Conservation (phyloP, 2,797 vertebrate genomes). For the Dermochelys coriacea region DNA sequence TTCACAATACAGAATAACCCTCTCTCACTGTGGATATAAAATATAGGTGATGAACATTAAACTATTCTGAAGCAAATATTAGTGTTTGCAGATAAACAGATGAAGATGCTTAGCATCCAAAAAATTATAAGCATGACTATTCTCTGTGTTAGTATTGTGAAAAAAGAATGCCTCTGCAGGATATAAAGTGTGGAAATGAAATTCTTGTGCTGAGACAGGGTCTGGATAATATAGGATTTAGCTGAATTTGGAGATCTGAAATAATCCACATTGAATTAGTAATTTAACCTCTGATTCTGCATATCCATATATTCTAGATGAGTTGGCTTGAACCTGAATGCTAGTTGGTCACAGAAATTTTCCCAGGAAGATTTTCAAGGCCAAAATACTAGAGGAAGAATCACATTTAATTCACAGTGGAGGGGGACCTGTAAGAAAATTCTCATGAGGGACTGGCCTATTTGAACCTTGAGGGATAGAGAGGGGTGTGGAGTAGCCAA, state of each 20-base stretch:
- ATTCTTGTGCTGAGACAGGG: not conserved
- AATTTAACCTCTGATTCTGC: not conserved
- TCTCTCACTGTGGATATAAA: conserved; percentile 20
- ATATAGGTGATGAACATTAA: conserved; percentile 35
- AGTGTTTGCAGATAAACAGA: conserved; percentile 35
- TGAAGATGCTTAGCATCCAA: conserved; percentile 6
- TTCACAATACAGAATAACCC: not conserved
- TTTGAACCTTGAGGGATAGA: not conserved
- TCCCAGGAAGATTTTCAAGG: not conserved
- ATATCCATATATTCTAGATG: conserved; percentile 23
- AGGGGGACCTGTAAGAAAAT: not conserved
- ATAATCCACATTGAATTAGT: conserved; percentile 10
- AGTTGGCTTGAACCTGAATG: not conserved
- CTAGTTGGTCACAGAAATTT: not conserved
- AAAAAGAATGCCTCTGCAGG: not conserved
- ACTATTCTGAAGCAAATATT: not conserved
- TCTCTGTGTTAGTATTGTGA: not conserved
- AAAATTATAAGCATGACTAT: not conserved
- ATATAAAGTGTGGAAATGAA: conserved; percentile 36
- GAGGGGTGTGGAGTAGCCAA: not conserved
- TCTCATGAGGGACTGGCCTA: not conserved
- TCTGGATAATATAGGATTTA: conserved; percentile 3
- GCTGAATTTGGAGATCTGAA: not conserved
- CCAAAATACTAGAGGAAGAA: not conserved
- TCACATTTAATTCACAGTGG: not conserved